phyloP scores from a whole-genome alignment of 2,888 invertebrate species.

The Pandemis heparana region DNA sequence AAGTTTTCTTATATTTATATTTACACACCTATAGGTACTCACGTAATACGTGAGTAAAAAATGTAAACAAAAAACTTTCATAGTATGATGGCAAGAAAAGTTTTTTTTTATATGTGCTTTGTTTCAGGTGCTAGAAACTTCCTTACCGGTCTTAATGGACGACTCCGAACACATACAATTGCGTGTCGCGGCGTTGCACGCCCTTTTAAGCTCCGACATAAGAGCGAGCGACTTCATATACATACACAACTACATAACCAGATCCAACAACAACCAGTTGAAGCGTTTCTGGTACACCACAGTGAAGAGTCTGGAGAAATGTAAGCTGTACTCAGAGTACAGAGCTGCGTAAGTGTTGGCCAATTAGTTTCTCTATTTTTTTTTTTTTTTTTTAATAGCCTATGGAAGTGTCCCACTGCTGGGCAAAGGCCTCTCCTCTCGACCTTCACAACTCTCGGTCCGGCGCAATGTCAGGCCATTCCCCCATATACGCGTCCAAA shows the following conservation, averaged over 20 bases:
- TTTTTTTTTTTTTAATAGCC: no score
- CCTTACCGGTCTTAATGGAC: constrained; percentile 89
- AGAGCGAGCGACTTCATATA: constrained; percentile 88
- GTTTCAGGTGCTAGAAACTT: constrained; percentile 78
- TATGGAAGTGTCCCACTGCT: no score
- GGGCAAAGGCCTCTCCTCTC: no score
- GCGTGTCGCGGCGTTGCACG: constrained; percentile 87
- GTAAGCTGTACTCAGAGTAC: constrained; percentile 88
- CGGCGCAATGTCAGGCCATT: no score
- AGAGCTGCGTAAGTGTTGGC: constrained; percentile 86
- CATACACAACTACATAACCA: constrained; percentile 88
- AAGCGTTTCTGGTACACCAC: constrained; percentile 90
- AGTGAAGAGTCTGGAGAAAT: constrained; percentile 88
- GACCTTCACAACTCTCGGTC: no score
- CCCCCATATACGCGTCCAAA: no score
- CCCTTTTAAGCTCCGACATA: constrained; percentile 87
- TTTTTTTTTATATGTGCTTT: no score
- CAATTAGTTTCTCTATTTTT: no score
- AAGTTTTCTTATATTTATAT: no score
- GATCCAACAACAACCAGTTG: constrained; percentile 87
- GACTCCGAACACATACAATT: constrained; percentile 88
- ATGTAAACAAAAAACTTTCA: no score
- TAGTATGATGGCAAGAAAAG: background rate
- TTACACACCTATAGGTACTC: no score
- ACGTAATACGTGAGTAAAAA: no score